A percentile compares a stretch with the other conserved stretches of the same genome.
Evolutionary conservation across 2,888 invertebrate species (phyloP).

Genomic region (Phalera bucephala): DNA sequence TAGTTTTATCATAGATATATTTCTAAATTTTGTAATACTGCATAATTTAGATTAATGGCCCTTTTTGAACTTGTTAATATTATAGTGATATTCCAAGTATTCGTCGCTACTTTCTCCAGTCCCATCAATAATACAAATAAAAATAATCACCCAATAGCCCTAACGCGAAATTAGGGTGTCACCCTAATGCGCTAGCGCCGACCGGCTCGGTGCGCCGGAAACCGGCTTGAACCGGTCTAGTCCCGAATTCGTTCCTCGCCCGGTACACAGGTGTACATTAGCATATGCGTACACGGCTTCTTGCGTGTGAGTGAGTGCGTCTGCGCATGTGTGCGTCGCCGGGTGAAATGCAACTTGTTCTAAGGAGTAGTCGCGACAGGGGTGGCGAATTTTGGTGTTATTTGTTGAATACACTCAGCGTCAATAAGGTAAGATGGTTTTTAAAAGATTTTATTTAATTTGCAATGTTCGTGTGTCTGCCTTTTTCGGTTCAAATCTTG

Average conservation of each 20-base stretch:
- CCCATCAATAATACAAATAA: constrained; percentile 3
- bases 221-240: constrained; percentile 42
- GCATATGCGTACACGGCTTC: constrained; percentile 32
- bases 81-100: too few species aligned
- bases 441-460: too few species aligned
- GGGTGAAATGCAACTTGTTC: constrained; percentile 78
- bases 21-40: too few species aligned
- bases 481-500: too few species aligned
- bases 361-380: constrained; percentile 72
- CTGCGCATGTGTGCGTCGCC: constrained; percentile 47
- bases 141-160: constrained; percentile 6
- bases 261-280: constrained; percentile 56
- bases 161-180: constrained; percentile 5
- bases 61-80: too few species aligned
- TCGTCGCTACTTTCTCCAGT: too few species aligned
- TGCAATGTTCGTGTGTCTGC: too few species aligned
- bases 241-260: constrained; percentile 53
- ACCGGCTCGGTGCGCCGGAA: constrained; percentile 23
- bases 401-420: too few species aligned
- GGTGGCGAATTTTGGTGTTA: constrained; percentile 38
- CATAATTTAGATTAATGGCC: too few species aligned
- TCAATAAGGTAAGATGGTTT: too few species aligned
- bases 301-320: constrained; percentile 33
- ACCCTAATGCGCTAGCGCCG: constrained; percentile 1
- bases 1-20: too few species aligned